Conservation (phyloP, 1,140 invertebrate species). For the Papilio dardanus region DNA sequence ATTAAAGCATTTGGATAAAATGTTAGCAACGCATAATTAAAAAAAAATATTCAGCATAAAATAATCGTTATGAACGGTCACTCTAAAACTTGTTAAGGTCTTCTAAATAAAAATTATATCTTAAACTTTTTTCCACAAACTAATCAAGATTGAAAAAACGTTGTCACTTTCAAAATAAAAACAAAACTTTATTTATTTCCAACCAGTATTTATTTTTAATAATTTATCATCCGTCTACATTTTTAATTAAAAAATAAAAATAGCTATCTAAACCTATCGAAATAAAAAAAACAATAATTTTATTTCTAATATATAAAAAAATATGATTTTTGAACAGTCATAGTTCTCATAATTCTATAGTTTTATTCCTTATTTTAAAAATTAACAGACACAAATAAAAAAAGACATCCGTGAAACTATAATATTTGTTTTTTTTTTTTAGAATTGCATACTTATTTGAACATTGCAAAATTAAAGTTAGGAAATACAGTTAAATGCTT, state of each 20-base stretch:
- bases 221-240: neutral
- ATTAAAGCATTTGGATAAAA: neutral
- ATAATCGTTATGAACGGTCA: neutral
- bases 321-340: no score
- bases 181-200: neutral
- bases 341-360: no score
- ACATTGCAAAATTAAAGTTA: no score
- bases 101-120: neutral
- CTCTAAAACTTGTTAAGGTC: neutral
- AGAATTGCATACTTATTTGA: no score
- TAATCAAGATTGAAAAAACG: neutral
- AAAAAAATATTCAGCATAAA: constrained; percentile 9
- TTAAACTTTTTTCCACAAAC: neutral
- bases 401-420: no score
- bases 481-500: no score
- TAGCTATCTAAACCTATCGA: no score
- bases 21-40: neutral
- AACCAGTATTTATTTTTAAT: neutral
- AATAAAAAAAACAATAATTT: no score
- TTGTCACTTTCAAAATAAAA: neutral
- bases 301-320: no score
- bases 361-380: no score
- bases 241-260: neutral
- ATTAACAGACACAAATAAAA: no score
- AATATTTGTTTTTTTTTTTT: no score